Evolutionary conservation across 2,797 vertebrate species (phyloP).

Genomic region (Rousettus madagascariensis): DNA sequence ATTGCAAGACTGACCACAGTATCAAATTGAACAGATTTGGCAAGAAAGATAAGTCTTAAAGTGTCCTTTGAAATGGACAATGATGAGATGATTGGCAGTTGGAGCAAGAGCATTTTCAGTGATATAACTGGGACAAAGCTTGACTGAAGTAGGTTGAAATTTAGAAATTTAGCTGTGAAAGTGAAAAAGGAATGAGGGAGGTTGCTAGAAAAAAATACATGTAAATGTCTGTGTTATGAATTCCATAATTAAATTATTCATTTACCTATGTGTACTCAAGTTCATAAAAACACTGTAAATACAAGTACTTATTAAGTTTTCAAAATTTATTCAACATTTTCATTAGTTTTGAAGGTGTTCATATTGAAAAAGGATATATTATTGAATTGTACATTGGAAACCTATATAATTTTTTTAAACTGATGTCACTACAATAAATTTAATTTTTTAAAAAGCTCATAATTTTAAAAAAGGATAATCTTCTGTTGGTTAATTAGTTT

Average conservation of each 20-base stretch:
- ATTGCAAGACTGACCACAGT: neutral
- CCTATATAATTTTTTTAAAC: no score
- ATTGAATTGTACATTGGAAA: no score
- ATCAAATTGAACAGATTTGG: neutral
- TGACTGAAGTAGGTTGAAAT: neutral
- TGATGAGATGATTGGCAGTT: neutral
- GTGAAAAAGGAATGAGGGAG: neutral
- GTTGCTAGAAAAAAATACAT: neutral
- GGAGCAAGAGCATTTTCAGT: neutral
- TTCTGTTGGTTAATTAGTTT: conserved; percentile 4
- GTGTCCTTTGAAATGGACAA: neutral
- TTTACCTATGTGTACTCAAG: neutral
- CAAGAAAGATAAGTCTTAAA: neutral
- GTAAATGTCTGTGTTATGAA: neutral
- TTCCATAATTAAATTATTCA: neutral
- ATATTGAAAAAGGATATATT: neutral
- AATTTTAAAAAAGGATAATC: neutral
- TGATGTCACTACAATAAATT: neutral
- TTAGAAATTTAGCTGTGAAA: neutral
- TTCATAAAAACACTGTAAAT: neutral
- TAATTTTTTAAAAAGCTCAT: conserved; percentile 17
- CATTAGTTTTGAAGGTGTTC: conserved; percentile 15
- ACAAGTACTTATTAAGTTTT: neutral
- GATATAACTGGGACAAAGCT: neutral
- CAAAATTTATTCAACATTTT: neutral